These are phyloP conservation scores for Tangara arthus DNA, from an alignment of 2,797 vertebrate genomes.

Conservation along the genomic window DNA sequence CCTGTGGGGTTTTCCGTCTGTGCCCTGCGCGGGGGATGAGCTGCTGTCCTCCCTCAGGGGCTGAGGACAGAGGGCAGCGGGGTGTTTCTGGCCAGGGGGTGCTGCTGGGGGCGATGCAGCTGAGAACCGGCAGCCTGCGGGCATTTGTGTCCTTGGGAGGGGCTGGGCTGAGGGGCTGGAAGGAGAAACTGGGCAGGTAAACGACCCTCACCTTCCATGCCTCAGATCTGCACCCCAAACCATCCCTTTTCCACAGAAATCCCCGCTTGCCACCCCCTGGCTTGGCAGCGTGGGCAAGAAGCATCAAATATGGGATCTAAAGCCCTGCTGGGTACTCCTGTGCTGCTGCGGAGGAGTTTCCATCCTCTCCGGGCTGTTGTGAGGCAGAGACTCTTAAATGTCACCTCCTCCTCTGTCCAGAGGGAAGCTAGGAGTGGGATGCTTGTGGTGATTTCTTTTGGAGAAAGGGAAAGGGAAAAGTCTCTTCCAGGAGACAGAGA, in stretches of 20 bases:
- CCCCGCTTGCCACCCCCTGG: neutral
- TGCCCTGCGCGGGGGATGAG: neutral
- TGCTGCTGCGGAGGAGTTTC: no score
- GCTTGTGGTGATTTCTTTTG: no score
- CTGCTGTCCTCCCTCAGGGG: neutral
- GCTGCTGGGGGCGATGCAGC: neutral
- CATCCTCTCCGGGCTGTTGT: no score
- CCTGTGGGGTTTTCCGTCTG: rapidly evolving
- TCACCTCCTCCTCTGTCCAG: no score
- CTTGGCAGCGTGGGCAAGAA: neutral
- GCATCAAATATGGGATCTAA: no score
- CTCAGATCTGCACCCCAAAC: rapidly evolving
- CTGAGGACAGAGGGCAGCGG: neutral
- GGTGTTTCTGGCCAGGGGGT: rapidly evolving
- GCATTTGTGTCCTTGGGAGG: neutral
- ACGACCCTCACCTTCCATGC: rapidly evolving
- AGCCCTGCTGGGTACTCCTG: no score
- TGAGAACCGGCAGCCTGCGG: neutral
- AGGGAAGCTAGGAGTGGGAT: no score
- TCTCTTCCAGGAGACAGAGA: no score
- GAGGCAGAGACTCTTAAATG: no score
- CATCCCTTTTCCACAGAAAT: neutral
- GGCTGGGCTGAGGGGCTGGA: neutral
- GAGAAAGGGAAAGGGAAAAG: no score
- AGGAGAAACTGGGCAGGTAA: neutral